Conservation (phyloP, 2,797 vertebrate genomes). For the Siniperca obscura region DNA sequence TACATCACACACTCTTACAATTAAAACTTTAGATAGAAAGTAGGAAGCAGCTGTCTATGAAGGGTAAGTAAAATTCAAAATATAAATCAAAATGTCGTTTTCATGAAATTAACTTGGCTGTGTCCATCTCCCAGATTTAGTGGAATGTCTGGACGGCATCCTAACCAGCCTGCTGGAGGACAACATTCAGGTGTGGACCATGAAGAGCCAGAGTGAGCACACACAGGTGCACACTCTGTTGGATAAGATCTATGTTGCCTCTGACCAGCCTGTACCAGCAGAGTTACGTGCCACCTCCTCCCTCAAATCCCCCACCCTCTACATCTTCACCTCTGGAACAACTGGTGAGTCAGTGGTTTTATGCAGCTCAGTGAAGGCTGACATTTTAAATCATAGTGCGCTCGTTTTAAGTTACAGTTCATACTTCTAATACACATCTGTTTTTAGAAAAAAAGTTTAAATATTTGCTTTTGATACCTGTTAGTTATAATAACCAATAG, state of each 20-base stretch:
- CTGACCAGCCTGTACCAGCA: slow-evolving; percentile 80
- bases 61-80: not conserved
- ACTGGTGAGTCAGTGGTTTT: slow-evolving; percentile 83
- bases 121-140: slow-evolving; percentile 81
- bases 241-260: slow-evolving; percentile 82
- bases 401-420: not conserved
- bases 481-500: not conserved
- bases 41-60: not conserved
- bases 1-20: not conserved
- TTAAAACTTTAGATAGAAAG: not conserved
- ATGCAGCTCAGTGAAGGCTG: not conserved
- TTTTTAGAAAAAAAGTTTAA: not conserved
- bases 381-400: not conserved
- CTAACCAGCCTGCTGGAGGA: slow-evolving; percentile 83
- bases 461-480: not conserved
- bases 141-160: slow-evolving; percentile 84
- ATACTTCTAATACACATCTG: not conserved
- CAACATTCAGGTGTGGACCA: slow-evolving; percentile 87
- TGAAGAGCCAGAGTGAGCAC: slow-evolving; percentile 74
- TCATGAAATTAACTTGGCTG: not conserved
- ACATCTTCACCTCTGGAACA: slow-evolving; percentile 96
- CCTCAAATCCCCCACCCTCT: slow-evolving; percentile 86
- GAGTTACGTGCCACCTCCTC: slow-evolving; percentile 75
- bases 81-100: not conserved
- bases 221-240: slow-evolving; percentile 75